A percentile compares a stretch with the other conserved stretches of the same genome.
Evolutionary conservation across 2,797 vertebrate genomes (phyloP).

Genomic region (Delichon dasypus): DNA sequence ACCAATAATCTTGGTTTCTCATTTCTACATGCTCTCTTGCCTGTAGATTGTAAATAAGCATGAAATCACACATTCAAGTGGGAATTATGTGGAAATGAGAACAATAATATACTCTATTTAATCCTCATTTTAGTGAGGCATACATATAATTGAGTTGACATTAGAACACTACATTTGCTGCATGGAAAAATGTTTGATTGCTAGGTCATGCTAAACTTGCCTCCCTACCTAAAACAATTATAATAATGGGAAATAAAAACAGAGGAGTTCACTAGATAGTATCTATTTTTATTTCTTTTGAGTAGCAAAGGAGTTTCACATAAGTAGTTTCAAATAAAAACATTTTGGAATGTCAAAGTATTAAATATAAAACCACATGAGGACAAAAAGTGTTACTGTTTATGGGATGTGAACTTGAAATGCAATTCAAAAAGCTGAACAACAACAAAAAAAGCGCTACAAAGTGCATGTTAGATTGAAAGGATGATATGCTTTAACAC

Average conservation of each 20-base stretch:
- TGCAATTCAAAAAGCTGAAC: background rate
- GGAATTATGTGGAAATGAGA: slow-evolving; percentile 39
- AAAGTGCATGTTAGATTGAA: background rate
- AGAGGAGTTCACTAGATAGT: background rate
- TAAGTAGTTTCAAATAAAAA: slow-evolving; percentile 5
- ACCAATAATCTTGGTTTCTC: background rate
- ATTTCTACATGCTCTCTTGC: background rate
- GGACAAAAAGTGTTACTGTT: background rate
- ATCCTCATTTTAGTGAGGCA: slow-evolving; percentile 31
- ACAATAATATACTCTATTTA: slow-evolving; percentile 32
- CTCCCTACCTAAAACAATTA: background rate
- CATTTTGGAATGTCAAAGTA: background rate
- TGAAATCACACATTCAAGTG: background rate
- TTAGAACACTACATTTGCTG: background rate
- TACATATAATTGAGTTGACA: slow-evolving; percentile 1
- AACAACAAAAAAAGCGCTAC: background rate
- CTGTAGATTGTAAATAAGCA: slow-evolving; percentile 1
- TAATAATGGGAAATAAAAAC: background rate
- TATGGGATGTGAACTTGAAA: background rate
- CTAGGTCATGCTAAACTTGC: background rate
- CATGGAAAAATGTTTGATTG: background rate
- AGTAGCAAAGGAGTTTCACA: background rate
- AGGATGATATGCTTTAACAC: background rate
- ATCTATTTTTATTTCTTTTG: background rate
- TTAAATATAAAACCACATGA: background rate